Base-by-base conservation (phyloP, 2,797 vertebrate genomes). In the Hydrolagus colliei region DNA sequence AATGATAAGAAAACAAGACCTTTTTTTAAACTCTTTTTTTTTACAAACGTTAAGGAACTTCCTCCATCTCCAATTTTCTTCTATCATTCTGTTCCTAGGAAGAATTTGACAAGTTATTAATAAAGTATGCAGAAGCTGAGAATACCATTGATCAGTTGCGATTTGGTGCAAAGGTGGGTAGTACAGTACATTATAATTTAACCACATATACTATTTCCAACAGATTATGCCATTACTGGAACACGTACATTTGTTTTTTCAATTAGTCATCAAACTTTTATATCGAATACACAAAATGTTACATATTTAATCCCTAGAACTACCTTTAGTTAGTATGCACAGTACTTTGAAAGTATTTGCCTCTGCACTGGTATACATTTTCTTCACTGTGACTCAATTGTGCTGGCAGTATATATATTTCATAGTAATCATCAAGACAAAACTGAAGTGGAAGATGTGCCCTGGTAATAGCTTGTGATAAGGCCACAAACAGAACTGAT, bases 31-130 rank as follows among this genome's bases (percentile, higher is more conserved):
- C 9, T 5, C 0, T 82, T 22, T 82, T 82, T 18, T 63, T 41
- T 63, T 41, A 16, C 16, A 82, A 13, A 18, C 68, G 16, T 35
- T 67, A 32, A 68, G 65, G 35, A 84, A 71, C 16, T 4, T 71
- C 14, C 16, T 59, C 0, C 20, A 88, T 61, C 59, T 75, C 59
- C 86, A 72, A 87, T 88, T 89, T 84, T 71, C 12, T 52, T 73
- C 11, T 27, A 10, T 8, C 41, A 10, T 27, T 68, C 10, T 67
- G 18, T n/a, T 76, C 9, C 14, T 76, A 86, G 85, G 85, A 86
- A 52, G 85, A 74, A 9, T 86, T 73, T 86, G 85, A 88, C 32
- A 67, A 89, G 86, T 67, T 87, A 86, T 87, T 88, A 88, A 89
- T 79, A 32, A 86, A 87, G 62, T 76, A 84, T 1, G 72, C 86